phyloP scores from a whole-genome alignment of 2,113 vertebrate species.

The Gobio gobio region DNA sequence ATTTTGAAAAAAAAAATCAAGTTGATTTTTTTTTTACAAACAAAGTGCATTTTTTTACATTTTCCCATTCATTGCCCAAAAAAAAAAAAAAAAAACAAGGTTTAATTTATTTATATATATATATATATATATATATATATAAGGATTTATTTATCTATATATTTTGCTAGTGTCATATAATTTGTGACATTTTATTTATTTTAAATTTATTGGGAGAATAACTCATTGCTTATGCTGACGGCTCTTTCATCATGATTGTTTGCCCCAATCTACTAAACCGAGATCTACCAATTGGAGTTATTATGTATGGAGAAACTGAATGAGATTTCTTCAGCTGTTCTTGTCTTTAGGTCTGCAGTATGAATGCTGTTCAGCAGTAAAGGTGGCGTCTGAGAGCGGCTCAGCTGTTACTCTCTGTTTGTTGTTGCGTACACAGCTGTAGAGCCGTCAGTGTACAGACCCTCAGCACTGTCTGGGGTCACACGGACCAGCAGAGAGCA shows the following conservation, averaged over 20 bases:
- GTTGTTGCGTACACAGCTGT: constrained; percentile 42
- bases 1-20: too few species aligned
- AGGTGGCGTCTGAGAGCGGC: too few species aligned
- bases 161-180: too few species aligned
- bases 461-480: constrained; percentile 14
- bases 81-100: too few species aligned
- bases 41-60: too few species aligned
- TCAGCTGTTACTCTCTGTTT: not conserved
- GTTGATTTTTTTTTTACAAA: too few species aligned
- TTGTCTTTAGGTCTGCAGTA: not conserved
- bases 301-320: not conserved
- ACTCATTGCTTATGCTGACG: not conserved
- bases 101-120: too few species aligned
- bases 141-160: too few species aligned
- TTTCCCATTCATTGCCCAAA: too few species aligned
- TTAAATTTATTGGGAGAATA: not conserved
- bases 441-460: not conserved
- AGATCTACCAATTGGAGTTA: not conserved
- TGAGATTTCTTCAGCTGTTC: constrained; percentile 7
- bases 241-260: not conserved
- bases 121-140: too few species aligned
- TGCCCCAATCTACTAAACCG: not conserved
- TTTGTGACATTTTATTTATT: too few species aligned
- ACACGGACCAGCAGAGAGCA: constrained; percentile 18
- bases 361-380: not conserved